Percentiles rank a stretch among this genome's conserved stretches.
Evolutionary conservation across 2,888 invertebrate genomes (phyloP).

Genomic region (Mesorhabditis belari): DNA sequence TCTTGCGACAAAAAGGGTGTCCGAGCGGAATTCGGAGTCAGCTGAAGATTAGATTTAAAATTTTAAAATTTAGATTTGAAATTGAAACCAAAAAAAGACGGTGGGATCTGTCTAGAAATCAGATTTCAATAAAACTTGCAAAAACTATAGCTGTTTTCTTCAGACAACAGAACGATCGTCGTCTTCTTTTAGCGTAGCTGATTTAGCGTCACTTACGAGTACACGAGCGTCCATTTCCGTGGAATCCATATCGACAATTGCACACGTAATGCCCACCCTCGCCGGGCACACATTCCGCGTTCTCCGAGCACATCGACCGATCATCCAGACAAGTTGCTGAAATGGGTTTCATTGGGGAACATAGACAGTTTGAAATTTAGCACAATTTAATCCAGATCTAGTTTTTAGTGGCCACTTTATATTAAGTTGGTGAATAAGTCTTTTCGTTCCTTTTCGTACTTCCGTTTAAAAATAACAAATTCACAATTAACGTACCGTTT

Average conservation of each 20-base stretch:
- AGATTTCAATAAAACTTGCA: background rate
- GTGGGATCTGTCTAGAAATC: background rate
- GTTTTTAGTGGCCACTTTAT: no score
- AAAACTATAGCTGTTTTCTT: background rate
- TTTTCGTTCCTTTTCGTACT: no score
- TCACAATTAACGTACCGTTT: no score
- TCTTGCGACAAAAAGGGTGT: conserved; percentile 73
- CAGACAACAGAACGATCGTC: background rate
- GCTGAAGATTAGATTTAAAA: no score
- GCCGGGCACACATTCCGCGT: conserved; percentile 53
- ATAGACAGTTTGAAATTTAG: no score
- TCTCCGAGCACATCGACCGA: conserved; percentile 53
- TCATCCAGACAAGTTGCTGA: conserved; percentile 49
- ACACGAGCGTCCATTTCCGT: conserved; percentile 47
- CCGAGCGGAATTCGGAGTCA: conserved; percentile 40
- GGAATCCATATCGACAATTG: conserved; percentile 48
- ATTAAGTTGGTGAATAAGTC: no score
- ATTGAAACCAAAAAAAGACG: background rate
- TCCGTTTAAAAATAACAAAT: no score
- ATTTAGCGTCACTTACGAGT: conserved; percentile 21
- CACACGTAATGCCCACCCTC: conserved; percentile 46
- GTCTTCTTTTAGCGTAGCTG: background rate
- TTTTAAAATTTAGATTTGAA: no score
- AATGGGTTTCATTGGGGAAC: background rate
- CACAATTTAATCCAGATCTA: no score